These are phyloP conservation scores for Philaethria dido DNA, from an alignment of 2,888 invertebrate species.

Conservation along the genomic window DNA sequence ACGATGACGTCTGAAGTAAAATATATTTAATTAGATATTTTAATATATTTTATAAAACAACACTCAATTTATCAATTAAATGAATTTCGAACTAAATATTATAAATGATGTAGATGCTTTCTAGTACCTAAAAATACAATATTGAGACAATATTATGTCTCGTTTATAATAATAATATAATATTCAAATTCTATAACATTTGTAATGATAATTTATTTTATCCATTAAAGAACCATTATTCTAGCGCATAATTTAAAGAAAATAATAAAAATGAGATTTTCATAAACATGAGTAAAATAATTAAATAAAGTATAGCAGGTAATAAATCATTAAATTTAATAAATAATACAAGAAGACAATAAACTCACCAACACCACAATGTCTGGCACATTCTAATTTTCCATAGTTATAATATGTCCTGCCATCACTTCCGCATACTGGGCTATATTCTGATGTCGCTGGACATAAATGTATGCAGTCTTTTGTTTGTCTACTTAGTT, in stretches of 20 bases:
- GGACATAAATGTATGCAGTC: conserved; percentile 33
- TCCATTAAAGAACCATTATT: too few species aligned
- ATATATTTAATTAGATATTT: neutral
- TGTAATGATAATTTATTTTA: too few species aligned
- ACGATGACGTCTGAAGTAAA: neutral
- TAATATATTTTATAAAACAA: neutral
- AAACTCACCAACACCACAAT: conserved; percentile 51
- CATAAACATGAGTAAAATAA: too few species aligned
- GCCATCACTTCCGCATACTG: conserved; percentile 47
- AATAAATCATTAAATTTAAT: neutral
- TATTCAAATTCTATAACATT: too few species aligned
- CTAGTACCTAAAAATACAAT: too few species aligned
- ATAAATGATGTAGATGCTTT: too few species aligned
- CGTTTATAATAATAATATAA: too few species aligned
- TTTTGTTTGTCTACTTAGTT: conserved; percentile 7
- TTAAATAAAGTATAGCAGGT: neutral
- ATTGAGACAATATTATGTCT: too few species aligned
- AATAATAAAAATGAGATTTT: neutral
- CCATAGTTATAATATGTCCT: conserved; percentile 46
- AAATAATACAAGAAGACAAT: neutral
- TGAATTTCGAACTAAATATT: too few species aligned
- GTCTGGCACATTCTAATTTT: conserved; percentile 43
- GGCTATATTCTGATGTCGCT: conserved; percentile 38
- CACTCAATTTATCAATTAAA: neutral
- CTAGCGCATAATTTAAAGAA: neutral